Percentiles rank a stretch among this genome's conserved stretches.
Conservation (phyloP, 2,888 invertebrate species). For the Matsumyia berberina region DNA sequence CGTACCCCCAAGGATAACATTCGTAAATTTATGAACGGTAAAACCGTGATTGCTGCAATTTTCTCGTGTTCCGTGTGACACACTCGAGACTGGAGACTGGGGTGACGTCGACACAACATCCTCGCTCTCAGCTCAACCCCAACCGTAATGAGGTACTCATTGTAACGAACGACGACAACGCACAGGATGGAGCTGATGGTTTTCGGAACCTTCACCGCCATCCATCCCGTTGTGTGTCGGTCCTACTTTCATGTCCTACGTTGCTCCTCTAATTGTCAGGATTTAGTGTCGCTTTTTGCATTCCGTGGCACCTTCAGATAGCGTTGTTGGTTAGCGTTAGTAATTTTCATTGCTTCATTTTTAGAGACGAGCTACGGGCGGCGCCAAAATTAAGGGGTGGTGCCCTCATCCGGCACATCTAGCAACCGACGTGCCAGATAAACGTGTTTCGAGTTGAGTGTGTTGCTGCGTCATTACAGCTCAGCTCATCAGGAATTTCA, state of each 20-base stretch:
- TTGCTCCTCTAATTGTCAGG: slow-evolving; percentile 66
- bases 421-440: slow-evolving; percentile 66
- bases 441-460: slow-evolving; percentile 65
- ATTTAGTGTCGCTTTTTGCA: slow-evolving; percentile 68
- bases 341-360: slow-evolving; percentile 72
- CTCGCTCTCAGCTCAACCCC: slow-evolving; percentile 29
- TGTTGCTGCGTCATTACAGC: slow-evolving; percentile 70
- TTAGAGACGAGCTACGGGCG: slow-evolving; percentile 26
- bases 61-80: slow-evolving; percentile 68
- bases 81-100: slow-evolving; percentile 11
- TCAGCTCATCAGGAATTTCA: slow-evolving; percentile 61
- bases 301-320: slow-evolving; percentile 69
- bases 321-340: slow-evolving; percentile 59
- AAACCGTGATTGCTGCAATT: slow-evolving; percentile 76
- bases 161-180: slow-evolving; percentile 70
- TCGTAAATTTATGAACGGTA: slow-evolving; percentile 74
- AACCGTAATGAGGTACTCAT: slow-evolving; percentile 73
- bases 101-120: slow-evolving; percentile 25
- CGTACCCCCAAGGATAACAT: slow-evolving; percentile 63
- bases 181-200: slow-evolving; percentile 68
- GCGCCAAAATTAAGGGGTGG: slow-evolving; percentile 56
- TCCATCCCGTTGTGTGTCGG: slow-evolving; percentile 23
- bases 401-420: slow-evolving; percentile 42
- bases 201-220: slow-evolving; percentile 58
- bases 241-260: slow-evolving; percentile 24